These are phyloP conservation scores for Drosophila guanche DNA, from an alignment of 1,140 invertebrate genomes.

Conservation along the genomic window DNA sequence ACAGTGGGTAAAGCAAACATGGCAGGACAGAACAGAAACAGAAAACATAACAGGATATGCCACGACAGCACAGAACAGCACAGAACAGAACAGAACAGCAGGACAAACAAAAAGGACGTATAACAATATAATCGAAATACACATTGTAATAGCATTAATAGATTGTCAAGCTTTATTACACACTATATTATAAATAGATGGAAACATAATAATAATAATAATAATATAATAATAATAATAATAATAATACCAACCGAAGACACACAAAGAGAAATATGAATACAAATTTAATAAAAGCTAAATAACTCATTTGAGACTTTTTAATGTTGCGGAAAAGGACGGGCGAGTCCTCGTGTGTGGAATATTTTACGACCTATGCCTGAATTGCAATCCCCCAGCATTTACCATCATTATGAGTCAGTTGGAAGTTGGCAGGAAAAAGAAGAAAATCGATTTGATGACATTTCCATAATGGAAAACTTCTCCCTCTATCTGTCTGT, in stretches of 20 bases:
- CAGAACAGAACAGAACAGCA: neutral
- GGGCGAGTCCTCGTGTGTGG: slow-evolving; percentile 8
- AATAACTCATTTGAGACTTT: slow-evolving; percentile 3
- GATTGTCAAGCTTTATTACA: slow-evolving; percentile 82
- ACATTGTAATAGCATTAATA: slow-evolving; percentile 77
- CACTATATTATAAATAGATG: slow-evolving; percentile 76
- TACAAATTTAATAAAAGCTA: slow-evolving; percentile 72
- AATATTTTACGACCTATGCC: slow-evolving; percentile 11
- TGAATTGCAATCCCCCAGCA: slow-evolving; percentile 18
- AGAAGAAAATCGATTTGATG: slow-evolving; percentile 49
- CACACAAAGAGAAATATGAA: slow-evolving; percentile 71
- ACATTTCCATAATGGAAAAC: slow-evolving; percentile 61
- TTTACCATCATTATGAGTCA: slow-evolving; percentile 25
- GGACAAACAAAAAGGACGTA: slow-evolving; percentile 34
- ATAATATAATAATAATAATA: slow-evolving; percentile 59
- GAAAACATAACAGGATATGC: slow-evolving; percentile 3
- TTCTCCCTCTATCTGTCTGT: slow-evolving; percentile 10
- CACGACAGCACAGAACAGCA: slow-evolving; percentile 13
- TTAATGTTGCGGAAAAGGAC: neutral
- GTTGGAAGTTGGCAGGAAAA: slow-evolving; percentile 6
- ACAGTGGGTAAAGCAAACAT: slow-evolving; percentile 28
- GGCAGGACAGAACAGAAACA: slow-evolving; percentile 30
- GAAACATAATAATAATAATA: slow-evolving; percentile 53
- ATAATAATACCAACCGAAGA: slow-evolving; percentile 63
- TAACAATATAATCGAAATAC: slow-evolving; percentile 54